Base-by-base conservation (phyloP, 2,888 invertebrate species). In the Augiades crinisus region DNA sequence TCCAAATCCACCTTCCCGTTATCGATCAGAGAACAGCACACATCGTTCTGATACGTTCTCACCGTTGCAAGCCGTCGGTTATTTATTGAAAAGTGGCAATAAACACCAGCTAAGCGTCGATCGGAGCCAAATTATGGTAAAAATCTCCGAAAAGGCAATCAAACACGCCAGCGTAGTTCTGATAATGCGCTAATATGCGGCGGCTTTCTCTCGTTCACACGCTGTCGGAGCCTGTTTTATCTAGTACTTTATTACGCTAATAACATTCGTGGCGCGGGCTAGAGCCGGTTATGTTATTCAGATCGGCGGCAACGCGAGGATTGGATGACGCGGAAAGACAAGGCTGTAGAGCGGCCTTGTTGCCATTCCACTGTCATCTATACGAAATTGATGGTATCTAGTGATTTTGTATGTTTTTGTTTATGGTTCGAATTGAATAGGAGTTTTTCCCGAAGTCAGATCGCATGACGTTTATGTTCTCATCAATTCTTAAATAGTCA, bases 141-240 rank as follows among this genome's bases (percentile, higher is more conserved):
- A 47, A 44, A 14, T 47, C 31, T 13, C 34, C 27, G 16, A 17
- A n/a, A 44, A 27, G 10, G 67, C 67, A 70, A 71, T 75, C 72
- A 74, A 75, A 72, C 68, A 70, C 68, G 66, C n/a, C n/a, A n/a
- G n/a, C n/a, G n/a, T n/a, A n/a, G n/a, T n/a, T n/a, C n/a, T n/a
- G n/a, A n/a, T n/a, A n/a, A n/a, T n/a, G n/a, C n/a, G n/a, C n/a
- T n/a, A n/a, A n/a, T n/a, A n/a, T n/a, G 84, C 84, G 75, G 70
- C 78, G 68, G 81, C 88, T 89, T 88, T 88, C 88, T 81, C 87
- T 68, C 61, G 84, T 89, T 89, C 88, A 82, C 88, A 89, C 88
- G 88, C 88, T 87, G 88, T 88, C 88, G 66, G 73, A 70, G 64
- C 74, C 75, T 76, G 78, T 78, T 85, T 82, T 86, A 87, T 86